These are phyloP conservation scores for Copsychus sechellarum DNA, from an alignment of 2,113 vertebrate species.

Conservation along the genomic window DNA sequence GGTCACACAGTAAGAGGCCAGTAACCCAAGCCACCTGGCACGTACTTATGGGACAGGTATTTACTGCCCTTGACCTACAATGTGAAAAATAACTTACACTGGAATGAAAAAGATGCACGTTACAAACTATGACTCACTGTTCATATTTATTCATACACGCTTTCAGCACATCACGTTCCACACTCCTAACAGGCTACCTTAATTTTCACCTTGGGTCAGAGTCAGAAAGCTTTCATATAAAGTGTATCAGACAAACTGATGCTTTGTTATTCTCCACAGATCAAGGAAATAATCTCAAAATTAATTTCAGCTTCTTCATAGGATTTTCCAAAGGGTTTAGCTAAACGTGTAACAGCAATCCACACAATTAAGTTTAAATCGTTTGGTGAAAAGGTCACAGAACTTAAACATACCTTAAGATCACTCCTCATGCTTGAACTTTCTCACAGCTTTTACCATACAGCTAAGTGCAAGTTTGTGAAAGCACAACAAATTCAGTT, in stretches of 20 bases:
- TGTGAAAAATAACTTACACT: constrained; percentile 8
- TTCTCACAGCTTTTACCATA: not conserved
- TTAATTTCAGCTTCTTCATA: not conserved
- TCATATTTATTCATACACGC: not conserved
- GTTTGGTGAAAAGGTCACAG: not conserved
- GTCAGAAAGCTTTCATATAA: not conserved
- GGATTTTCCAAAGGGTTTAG: not conserved
- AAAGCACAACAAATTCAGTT: not conserved
- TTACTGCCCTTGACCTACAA: constrained; percentile 31
- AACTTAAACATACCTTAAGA: not conserved
- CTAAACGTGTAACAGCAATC: not conserved
- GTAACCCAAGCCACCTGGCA: constrained; percentile 42
- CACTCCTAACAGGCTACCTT: not conserved
- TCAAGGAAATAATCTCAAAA: not conserved
- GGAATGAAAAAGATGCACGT: constrained; percentile 5
- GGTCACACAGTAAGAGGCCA: not conserved
- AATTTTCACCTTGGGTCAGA: not conserved
- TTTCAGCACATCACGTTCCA: not conserved
- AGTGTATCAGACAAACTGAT: not conserved
- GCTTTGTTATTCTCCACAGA: not conserved
- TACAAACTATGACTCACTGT: constrained; percentile 16
- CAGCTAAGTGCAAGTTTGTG: not conserved
- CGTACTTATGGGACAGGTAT: constrained; percentile 12
- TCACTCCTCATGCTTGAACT: not conserved
- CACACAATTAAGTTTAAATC: not conserved